phyloP scores from a whole-genome alignment of 2,888 invertebrate species.

The Rhabditoides inermis region DNA sequence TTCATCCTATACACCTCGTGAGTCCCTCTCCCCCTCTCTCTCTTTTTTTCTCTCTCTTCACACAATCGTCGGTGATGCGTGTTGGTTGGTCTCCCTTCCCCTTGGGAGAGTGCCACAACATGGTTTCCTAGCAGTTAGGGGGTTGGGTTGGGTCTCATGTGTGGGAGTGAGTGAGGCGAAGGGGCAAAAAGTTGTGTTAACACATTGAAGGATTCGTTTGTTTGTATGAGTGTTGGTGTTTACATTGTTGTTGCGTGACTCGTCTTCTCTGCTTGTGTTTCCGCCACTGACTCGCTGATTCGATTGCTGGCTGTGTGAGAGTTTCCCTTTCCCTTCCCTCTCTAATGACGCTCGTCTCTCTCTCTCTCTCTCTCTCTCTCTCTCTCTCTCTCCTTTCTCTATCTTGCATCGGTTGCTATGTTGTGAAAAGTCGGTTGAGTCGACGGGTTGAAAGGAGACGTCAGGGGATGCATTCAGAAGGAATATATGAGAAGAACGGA shows the following conservation, averaged over 20 bases:
- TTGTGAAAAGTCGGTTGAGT: neutral
- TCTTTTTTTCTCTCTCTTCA: neutral
- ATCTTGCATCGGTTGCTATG: neutral
- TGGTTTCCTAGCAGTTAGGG: too few species aligned
- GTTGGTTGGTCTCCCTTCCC: too few species aligned
- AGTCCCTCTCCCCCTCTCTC: slow-evolving; percentile 4
- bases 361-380: neutral
- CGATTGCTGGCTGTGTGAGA: neutral
- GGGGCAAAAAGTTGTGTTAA: too few species aligned
- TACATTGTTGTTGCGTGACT: neutral
- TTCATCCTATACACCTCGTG: slow-evolving; percentile 79
- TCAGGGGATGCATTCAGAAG: neutral
- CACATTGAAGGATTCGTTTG: too few species aligned
- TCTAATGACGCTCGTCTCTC: neutral
- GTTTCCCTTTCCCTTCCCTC: neutral
- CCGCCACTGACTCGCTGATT: neutral
- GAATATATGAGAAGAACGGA: neutral
- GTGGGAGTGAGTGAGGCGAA: too few species aligned
- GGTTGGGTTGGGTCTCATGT: too few species aligned
- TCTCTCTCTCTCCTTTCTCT: neutral
- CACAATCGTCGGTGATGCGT: neutral
- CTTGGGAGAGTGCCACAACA: too few species aligned
- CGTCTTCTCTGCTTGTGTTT: neutral
- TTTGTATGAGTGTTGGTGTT: too few species aligned
- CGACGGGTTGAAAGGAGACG: too few species aligned